Base-by-base conservation (phyloP, 2,113 vertebrate genomes). In the Burhinus bistriatus region DNA sequence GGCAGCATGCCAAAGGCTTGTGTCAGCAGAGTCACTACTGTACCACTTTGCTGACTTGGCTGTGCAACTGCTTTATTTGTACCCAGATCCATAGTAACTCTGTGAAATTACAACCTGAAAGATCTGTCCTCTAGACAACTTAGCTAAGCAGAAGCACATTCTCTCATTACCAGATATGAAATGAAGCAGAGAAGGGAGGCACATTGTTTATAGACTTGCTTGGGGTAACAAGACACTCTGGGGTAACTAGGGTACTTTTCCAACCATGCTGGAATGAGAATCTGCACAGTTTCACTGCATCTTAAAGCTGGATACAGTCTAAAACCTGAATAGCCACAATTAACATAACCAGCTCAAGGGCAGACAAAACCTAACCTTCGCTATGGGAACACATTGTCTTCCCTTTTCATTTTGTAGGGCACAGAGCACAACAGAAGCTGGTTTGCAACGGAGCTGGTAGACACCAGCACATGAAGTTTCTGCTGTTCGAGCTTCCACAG, bases 341-440 rank as follows among this genome's bases (percentile, higher is more conserved):
- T 21, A 82, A 42, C 49, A n/a, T 3, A 47, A 77, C 57, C 68
- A 72, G n/a, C 44, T 47, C 25, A 54, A 57, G 71, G 68, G 32
- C 58, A 94, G 40, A 45, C n/a, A 82, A 83, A 52, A 9, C 32
- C 61, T 26, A 62, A 83, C 9, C 32, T 65, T 57, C 36, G 19
- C 36, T 14, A 2, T 7, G 40, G 47, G 27, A 86, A 57, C 10
- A 45, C 2, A 0, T 3, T 55, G 6, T 8, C 22, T 51, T 59
- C 64, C 13, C 38, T 73, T 65, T 52, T 12, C 64, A 8, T 69
- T 21, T 59, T 58, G 65, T 11, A 51, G 40, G 30, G 29, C 42
- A 59, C 11, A 11, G 32, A 49, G 34, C 58, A 85, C 70, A 62
- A 52, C 11, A 69, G 61, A 15, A 84, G 51, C 73, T 55, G 70